phyloP scores from a whole-genome alignment of 2,113 vertebrate species.

The Eulemur rufifrons region DNA sequence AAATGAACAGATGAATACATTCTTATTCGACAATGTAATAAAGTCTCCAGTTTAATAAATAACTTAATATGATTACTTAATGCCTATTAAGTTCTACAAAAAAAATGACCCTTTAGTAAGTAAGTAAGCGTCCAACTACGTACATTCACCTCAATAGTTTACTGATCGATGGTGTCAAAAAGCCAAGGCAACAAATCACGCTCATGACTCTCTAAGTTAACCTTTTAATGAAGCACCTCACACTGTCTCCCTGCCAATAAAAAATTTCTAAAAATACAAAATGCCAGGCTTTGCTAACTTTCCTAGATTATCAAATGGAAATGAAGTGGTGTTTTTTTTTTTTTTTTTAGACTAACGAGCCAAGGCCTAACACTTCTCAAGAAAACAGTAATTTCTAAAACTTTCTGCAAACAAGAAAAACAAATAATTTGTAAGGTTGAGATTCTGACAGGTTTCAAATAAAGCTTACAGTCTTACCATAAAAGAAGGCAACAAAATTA shows the following conservation, averaged over 20 bases:
- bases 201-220: background rate
- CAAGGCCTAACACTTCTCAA: slow-evolving; percentile 25
- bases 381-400: slow-evolving; percentile 42
- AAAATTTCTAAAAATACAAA: slow-evolving; percentile 21
- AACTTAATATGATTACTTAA: background rate
- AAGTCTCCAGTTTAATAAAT: background rate
- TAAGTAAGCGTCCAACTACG: background rate
- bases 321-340: background rate
- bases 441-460: slow-evolving; percentile 53
- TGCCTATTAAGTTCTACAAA: background rate
- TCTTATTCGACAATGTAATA: background rate
- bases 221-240: slow-evolving; percentile 24
- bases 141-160: slow-evolving; percentile 25
- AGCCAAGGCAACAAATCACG: background rate
- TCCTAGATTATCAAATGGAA: background rate
- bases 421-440: slow-evolving; percentile 3
- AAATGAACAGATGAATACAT: background rate
- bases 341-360: slow-evolving; percentile 34
- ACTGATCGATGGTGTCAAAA: background rate
- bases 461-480: background rate
- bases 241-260: background rate
- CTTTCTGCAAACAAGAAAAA: slow-evolving; percentile 9
- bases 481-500: background rate
- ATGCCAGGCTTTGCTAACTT: background rate
- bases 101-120: background rate